These are phyloP conservation scores for Drosophila bocqueti DNA, from an alignment of 1,140 invertebrate genomes.

Conservation along the genomic window DNA sequence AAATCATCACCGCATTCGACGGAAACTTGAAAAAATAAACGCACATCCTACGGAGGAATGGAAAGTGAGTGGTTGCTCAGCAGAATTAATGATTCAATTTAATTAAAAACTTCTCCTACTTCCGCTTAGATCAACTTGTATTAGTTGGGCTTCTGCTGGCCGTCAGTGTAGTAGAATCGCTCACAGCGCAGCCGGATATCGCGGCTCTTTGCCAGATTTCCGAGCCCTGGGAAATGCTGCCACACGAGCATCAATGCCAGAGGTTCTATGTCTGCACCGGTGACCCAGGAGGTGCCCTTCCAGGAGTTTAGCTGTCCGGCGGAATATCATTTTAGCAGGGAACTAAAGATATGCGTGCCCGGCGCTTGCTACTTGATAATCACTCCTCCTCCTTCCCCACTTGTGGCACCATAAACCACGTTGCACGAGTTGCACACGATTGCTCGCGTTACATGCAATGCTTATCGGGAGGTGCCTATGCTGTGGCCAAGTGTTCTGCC, in stretches of 20 bases:
- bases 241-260: conserved; percentile 46
- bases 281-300: conserved; percentile 12
- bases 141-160: conserved; percentile 16
- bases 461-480: conserved; percentile 21
- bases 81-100: background rate
- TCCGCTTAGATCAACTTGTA: background rate
- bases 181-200: background rate
- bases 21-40: conserved; percentile 6
- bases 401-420: conserved; percentile 3
- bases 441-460: conserved; percentile 47
- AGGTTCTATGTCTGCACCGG: conserved; percentile 65
- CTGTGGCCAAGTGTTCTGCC: conserved; percentile 33
- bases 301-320: conserved; percentile 54
- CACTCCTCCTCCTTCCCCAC: background rate
- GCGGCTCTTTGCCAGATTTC: conserved; percentile 17
- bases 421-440: conserved; percentile 42
- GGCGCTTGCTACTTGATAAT: conserved; percentile 34
- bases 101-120: background rate
- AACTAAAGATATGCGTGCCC: conserved; percentile 25
- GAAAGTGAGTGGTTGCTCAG: conserved; percentile 7
- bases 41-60: conserved; percentile 15
- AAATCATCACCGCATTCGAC: conserved; percentile 38
- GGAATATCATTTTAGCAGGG: conserved; percentile 49
- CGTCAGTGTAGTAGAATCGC: background rate
- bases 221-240: conserved; percentile 33